Percentiles rank a stretch among this genome's conserved stretches.
These are phyloP conservation scores for Pygoscelis antarcticus DNA, from an alignment of 2,113 vertebrate species.

Conservation along the genomic window DNA sequence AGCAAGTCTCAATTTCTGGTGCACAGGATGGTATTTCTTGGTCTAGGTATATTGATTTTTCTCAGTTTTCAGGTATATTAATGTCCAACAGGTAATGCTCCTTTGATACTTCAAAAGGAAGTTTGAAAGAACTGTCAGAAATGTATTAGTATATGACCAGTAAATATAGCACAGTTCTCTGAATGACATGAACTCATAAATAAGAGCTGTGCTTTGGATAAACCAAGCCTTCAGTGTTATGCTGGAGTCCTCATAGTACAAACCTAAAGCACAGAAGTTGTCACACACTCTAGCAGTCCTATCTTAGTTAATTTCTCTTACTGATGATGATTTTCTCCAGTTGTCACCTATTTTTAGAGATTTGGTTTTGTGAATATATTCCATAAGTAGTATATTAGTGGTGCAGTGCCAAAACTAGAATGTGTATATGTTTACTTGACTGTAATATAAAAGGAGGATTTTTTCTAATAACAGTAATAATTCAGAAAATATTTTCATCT, in stretches of 20 bases:
- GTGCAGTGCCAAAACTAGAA: background rate
- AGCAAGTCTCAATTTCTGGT: background rate
- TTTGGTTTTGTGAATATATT: background rate
- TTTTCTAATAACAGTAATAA: background rate
- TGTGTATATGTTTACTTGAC: background rate
- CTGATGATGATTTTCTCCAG: background rate
- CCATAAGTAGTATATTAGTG: background rate
- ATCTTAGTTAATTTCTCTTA: background rate
- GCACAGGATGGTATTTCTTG: background rate
- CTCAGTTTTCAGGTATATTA: background rate
- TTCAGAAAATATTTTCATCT: background rate
- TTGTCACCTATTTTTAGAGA: background rate
- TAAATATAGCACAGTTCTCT: background rate
- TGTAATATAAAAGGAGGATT: background rate
- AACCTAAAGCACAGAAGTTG: background rate
- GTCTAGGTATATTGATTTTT: background rate
- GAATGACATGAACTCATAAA: background rate
- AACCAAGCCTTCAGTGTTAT: background rate
- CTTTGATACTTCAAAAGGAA: background rate
- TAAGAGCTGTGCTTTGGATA: background rate
- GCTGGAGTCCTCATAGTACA: background rate
- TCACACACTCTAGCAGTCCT: background rate
- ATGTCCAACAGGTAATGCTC: background rate
- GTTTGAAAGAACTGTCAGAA: background rate
- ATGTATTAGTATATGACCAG: background rate